These are phyloP conservation scores for Lota lota DNA, from an alignment of 2,113 vertebrate genomes.

Conservation along the genomic window DNA sequence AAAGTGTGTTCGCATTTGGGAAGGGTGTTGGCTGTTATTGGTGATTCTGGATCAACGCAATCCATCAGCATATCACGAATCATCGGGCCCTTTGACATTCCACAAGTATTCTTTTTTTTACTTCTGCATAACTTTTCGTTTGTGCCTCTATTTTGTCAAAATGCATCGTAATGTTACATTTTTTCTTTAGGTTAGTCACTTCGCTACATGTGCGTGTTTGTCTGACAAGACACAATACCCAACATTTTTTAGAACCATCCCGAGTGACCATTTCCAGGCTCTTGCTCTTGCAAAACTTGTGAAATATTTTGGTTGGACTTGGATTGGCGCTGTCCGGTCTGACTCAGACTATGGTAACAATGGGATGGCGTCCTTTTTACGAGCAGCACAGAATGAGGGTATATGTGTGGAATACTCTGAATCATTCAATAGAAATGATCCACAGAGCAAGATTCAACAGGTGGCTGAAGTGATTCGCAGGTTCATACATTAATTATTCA, in stretches of 20 bases:
- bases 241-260: constrained; percentile 70
- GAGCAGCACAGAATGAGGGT: constrained; percentile 48
- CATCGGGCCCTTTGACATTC: constrained; percentile 58
- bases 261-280: constrained; percentile 73
- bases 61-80: constrained; percentile 65
- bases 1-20: constrained; percentile 38
- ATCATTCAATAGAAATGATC: constrained; percentile 50
- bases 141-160: too few species aligned
- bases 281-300: constrained; percentile 60
- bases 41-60: constrained; percentile 65
- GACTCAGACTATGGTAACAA: constrained; percentile 74
- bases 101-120: constrained; percentile 51
- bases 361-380: constrained; percentile 65
- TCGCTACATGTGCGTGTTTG: constrained; percentile 68
- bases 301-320: constrained; percentile 72
- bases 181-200: constrained; percentile 66
- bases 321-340: constrained; percentile 70
- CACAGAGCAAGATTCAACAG: constrained; percentile 45
- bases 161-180: too few species aligned
- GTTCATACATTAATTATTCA: constrained; percentile 8
- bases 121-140: background rate
- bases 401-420: constrained; percentile 71
- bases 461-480: constrained; percentile 65
- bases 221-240: constrained; percentile 69
- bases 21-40: constrained; percentile 49